Evolutionary conservation across 2,888 invertebrate genomes (phyloP), one percentile per base, ranked within the genome.

Genomic region (Coelopa pilipes): DNA sequence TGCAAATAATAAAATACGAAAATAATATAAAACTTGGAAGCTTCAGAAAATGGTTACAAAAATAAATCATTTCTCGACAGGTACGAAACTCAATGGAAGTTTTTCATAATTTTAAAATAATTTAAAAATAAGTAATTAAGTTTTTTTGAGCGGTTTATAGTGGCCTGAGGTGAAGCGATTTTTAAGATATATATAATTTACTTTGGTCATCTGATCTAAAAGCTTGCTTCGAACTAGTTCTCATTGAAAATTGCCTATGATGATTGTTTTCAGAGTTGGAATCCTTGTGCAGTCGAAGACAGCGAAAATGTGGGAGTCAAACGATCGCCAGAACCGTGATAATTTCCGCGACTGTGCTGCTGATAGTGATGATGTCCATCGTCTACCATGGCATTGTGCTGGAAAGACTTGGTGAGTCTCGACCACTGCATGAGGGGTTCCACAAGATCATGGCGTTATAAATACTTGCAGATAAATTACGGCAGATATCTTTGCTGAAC

Each of bases 321-420:
- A 72, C 76, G 46, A 53, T 75, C 53, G 76, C 76, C n/a, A 80
- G 81, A 34, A 76, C 81, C 21, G 72, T 83, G 57, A 78, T 80
- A 12, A 75, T 84, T 62, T 81, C 81, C 1, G 47, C 77, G 1
- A 21, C 83, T 53, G 78, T 82, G n/a, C 74, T 84, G 2, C n/a
- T 81, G 0, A 73, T 81, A 4, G 63, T 85, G 19, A 74, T 83
- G 3, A 78, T 82, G 62, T 80, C 84, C 10, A 72, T 85, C 7
- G 77, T 85, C 46, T 85, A 85, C 69, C 81, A 85, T 80, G 82
- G 81, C 15, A 79, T 83, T 60, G 83, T 81, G 0, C 71, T 83
- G 57, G 84, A 85, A 24, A 73, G 81, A 62, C 83, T 83, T 75
- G 85, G 84, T 75, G 55, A 17, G 3, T 53, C 0, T 11, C 13